These are phyloP conservation scores for Galagoides demidoff DNA, from an alignment of 2,797 vertebrate genomes.

Conservation along the genomic window DNA sequence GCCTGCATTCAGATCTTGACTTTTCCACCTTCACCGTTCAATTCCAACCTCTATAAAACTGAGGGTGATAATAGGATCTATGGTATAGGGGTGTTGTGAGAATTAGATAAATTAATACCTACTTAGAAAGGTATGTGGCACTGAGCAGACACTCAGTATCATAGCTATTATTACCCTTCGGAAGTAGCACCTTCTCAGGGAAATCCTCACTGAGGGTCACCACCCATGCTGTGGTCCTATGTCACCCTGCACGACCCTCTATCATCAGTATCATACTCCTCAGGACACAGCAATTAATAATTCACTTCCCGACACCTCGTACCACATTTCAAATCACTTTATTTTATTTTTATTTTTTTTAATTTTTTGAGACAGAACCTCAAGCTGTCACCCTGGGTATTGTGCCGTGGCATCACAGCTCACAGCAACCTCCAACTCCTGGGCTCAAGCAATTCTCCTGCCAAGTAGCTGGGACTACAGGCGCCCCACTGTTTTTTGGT, in stretches of 20 bases:
- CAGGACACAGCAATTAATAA: background rate
- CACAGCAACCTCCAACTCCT: too few relatives aligned
- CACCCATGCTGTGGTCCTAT: background rate
- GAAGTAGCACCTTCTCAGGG: background rate
- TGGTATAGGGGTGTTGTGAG: background rate
- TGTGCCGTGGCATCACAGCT: too few relatives aligned
- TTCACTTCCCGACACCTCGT: background rate
- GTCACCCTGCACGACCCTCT: background rate
- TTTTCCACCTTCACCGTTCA: background rate
- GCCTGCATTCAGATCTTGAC: background rate
- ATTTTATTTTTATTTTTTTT: too few relatives aligned
- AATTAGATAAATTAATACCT: background rate
- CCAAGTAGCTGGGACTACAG: too few relatives aligned
- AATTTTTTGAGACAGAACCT: too few relatives aligned
- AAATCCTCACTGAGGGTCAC: background rate
- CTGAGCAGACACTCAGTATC: background rate
- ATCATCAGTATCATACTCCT: background rate
- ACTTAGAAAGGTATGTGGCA: background rate
- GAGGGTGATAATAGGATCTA: background rate
- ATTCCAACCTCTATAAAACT: background rate
- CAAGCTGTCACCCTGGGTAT: too few relatives aligned
- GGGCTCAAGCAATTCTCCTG: too few relatives aligned
- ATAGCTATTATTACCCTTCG: background rate
- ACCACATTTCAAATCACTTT: background rate
- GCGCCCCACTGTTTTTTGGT: too few relatives aligned